These are phyloP conservation scores for Tauraco hartlaubi DNA, from an alignment of 2,797 vertebrate species.

Conservation along the genomic window DNA sequence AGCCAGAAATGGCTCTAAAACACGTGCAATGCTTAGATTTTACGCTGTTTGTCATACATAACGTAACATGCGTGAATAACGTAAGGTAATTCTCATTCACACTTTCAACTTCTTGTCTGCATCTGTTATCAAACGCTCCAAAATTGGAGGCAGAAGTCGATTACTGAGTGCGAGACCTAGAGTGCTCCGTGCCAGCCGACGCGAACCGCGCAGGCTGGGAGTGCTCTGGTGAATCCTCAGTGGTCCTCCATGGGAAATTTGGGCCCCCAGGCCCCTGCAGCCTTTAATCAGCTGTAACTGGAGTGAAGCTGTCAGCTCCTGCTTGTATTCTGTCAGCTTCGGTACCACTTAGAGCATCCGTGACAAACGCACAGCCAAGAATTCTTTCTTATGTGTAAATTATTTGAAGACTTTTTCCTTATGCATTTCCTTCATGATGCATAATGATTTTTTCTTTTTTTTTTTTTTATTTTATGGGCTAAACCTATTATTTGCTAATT, in stretches of 20 bases:
- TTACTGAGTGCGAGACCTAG: not conserved
- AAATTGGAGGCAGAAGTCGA: not conserved
- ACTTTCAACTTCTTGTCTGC: not conserved
- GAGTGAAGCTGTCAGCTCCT: slow-evolving; percentile 75
- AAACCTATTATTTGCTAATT: not conserved
- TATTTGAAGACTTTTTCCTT: not conserved
- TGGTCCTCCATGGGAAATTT: slow-evolving; percentile 3
- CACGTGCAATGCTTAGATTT: not conserved
- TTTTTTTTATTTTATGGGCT: not conserved
- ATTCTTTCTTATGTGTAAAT: not conserved
- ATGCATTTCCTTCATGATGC: not conserved
- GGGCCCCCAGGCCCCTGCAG: slow-evolving; percentile 57
- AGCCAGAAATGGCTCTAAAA: not conserved
- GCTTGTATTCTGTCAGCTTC: slow-evolving; percentile 74
- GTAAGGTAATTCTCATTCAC: not conserved
- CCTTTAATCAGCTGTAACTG: slow-evolving; percentile 76
- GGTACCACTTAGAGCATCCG: slow-evolving; percentile 68
- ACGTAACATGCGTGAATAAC: not conserved
- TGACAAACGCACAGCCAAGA: slow-evolving; percentile 4
- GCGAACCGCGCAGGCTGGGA: not conserved
- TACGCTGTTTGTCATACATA: rapidly evolving
- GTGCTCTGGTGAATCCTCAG: slow-evolving; percentile 21
- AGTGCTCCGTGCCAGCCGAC: not conserved
- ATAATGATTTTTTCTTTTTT: not conserved
- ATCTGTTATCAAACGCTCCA: not conserved